Evolutionary conservation across 2,888 invertebrate genomes (phyloP).

Genomic region (Heteromurus nitidus): DNA sequence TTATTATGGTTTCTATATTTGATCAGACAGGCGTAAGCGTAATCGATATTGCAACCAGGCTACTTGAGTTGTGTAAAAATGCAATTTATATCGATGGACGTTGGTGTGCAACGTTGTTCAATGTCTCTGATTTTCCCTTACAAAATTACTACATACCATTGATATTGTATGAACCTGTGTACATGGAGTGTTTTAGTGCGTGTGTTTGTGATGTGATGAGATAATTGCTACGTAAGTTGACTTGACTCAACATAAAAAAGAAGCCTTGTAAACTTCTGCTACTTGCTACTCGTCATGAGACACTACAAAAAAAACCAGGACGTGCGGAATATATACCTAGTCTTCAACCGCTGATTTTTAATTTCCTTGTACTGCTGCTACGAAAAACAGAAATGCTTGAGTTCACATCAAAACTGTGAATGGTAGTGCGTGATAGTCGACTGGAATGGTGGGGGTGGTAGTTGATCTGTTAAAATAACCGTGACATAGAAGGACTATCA

Average conservation of each 20-base stretch:
- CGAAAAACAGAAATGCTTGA: not conserved
- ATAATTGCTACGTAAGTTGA: constrained; percentile 11
- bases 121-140: constrained; percentile 46
- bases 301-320: constrained; percentile 31
- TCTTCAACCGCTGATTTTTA: constrained; percentile 45
- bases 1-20: too few relatives aligned
- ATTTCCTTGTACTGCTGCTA: constrained; percentile 30
- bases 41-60: constrained; percentile 47
- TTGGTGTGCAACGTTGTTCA: not conserved
- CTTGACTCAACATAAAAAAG: constrained; percentile 24
- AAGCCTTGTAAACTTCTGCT: constrained; percentile 39
- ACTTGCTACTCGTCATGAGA: constrained; percentile 39
- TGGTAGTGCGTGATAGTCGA: not conserved
- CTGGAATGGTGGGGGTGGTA: constrained; percentile 11
- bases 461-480: not conserved
- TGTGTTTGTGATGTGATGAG: constrained; percentile 41
- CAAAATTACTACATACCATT: constrained; percentile 28
- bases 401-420: constrained; percentile 5
- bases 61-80: not conserved
- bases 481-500: constrained; percentile 21
- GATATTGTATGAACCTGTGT: constrained; percentile 17
- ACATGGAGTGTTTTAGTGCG: constrained; percentile 33
- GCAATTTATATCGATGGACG: constrained; percentile 8
- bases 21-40: too few relatives aligned
- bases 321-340: constrained; percentile 34